Evolutionary conservation across 92 coral and sea anemone genomes (phyloP), one percentile per base, ranked within the genome.

Genomic region (Epizoanthus scotinus): DNA sequence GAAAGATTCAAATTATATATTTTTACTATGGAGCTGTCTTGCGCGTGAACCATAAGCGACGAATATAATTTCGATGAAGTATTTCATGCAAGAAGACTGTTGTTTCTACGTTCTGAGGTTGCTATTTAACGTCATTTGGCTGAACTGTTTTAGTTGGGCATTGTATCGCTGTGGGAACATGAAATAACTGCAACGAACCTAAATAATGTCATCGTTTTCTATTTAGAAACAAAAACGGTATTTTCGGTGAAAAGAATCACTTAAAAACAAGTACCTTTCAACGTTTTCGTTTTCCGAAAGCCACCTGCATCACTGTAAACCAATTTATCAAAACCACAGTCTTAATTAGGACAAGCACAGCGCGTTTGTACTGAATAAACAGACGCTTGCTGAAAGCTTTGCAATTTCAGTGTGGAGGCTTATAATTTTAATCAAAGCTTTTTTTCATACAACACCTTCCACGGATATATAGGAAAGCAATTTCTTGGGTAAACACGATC

Each of bases 371-470:
- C 81, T 34, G 67, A 31, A 60, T 31, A 75, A 75, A 75, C 81
- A 75, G 13, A 25, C 68, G 50, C 53, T 57, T 75, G 61, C 81
- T 40, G 68, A 75, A 75, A 75, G 57, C 68, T 40, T 75, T 38
- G 34, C 57, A 59, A 59, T 40, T 75, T 54, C 59, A 36, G 68
- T 22, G 67, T 59, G 5, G 66, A 75, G 24, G 44, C 36, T 59
- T 13, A 38, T 18, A 75, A 59, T 58, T 67, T 75, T 59, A 75
- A 75, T 75, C 81, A 75, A 75, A 75, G 81, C 36, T 60, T 59
- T 75, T 75, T 75, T 44, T 75, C 81, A 21, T 59, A 59, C 38
- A 75, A 63, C 81, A 75, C 81, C 81, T 58, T 59, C 55, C 67
- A 75, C 12, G 21, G 61, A 75, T 75, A 52, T 58, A 36, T 68